Base-by-base conservation (phyloP, 92 coral and sea anemone species). In the Siderastrea siderea region DNA sequence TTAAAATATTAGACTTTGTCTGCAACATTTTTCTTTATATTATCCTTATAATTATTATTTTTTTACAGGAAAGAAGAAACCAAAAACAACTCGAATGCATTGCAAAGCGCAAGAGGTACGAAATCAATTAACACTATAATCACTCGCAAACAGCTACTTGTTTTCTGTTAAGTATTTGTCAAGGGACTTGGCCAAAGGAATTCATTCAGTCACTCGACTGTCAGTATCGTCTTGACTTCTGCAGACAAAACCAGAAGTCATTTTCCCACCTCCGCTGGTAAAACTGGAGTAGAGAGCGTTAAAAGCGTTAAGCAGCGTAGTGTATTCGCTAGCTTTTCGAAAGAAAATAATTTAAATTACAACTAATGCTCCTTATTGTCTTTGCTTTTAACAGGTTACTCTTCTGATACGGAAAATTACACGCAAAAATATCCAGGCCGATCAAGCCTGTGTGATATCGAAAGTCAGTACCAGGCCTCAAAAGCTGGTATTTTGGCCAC, bases 381-480 rank as follows among this genome's bases (percentile, higher is more conserved):
- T 2, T 4, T 19, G 2, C n/a, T 51, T 66, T 10, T 54, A 0
- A 48, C 74, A 90, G 93, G 84, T 6, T 90, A 58, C 74, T 86
- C 82, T 12, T 90, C 93, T 6, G 93, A 86, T 45, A 74, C 79
- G 12, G 93, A 81, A 3, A 19, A 57, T 46, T 52, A 6, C 6
- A 68, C 63, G 6, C 64, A 49, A 9, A 70, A 17, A 44, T 63
- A 50, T 19, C 38, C 12, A 46, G 78, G 46, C 49, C 58, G 2
- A 8, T 66, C 79, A n/a, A 78, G 7, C 64, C 60, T 52, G 10
- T 50, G 63, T 13, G 48, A 8, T 12, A 19, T 6, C 48, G 55
- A 47, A 4, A 8, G 16, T 16, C 26, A 14, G 52, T n/a, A 44
- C 49, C 17, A 57, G 69, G 15, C 68, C 7, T 46, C 61, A 6